A percentile compares a stretch with the other conserved stretches of the same genome.
Evolutionary conservation across 2,797 vertebrate species (phyloP).

Genomic region (Typhlichthys subterraneus): DNA sequence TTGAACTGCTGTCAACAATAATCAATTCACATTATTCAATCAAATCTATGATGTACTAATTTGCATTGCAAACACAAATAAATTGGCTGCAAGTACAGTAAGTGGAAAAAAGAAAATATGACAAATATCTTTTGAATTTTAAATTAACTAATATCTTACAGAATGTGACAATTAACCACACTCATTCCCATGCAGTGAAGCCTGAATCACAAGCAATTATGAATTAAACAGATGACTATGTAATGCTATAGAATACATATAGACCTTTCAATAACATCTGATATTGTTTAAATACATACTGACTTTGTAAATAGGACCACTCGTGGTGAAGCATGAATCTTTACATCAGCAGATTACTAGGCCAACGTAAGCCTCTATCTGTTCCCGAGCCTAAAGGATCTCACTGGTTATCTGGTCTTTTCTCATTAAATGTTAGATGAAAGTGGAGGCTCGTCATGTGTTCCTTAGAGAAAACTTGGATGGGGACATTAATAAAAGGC

Average conservation of each 20-base stretch:
- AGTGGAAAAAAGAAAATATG: too few species aligned
- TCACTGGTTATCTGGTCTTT: slow-evolving; percentile 68
- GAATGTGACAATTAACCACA: too few species aligned
- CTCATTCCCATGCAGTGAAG: too few species aligned
- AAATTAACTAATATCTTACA: too few species aligned
- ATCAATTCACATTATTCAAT: too few species aligned
- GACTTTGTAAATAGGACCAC: slow-evolving; percentile 56
- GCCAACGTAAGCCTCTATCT: slow-evolving; percentile 51
- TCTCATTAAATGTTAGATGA: slow-evolving; percentile 71
- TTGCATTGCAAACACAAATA: too few species aligned
- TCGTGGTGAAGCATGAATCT: slow-evolving; percentile 41
- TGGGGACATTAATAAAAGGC: slow-evolving; percentile 63
- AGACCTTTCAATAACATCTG: slow-evolving; percentile 16
- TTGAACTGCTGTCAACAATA: too few species aligned
- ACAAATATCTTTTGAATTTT: too few species aligned
- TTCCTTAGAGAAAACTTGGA: slow-evolving; percentile 65
- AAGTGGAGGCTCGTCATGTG: slow-evolving; percentile 57
- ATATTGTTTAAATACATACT: slow-evolving; percentile 65
- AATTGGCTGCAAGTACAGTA: too few species aligned
- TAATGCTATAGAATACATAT: background rate
- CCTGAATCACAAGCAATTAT: too few species aligned
- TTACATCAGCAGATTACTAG: slow-evolving; percentile 58
- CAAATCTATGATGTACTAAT: too few species aligned
- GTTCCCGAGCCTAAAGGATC: slow-evolving; percentile 48
- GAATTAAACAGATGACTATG: too few species aligned